Percentiles rank a stretch among this genome's conserved stretches.
phyloP scores from a whole-genome alignment of 2,113 vertebrate species.

The Bagarius yarrelli region DNA sequence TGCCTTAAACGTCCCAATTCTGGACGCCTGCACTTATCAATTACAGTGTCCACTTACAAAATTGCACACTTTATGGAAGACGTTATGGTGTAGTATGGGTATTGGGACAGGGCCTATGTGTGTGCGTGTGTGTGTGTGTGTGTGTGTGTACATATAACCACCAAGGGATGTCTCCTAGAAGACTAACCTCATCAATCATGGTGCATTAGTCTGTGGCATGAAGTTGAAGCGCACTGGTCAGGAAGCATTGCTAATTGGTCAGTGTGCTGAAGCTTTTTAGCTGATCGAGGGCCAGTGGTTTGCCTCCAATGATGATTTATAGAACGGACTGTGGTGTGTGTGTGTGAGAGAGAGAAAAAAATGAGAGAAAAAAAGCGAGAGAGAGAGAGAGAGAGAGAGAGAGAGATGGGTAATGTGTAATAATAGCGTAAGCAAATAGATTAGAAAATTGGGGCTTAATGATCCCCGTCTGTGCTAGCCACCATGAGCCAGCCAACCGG shows the following conservation, averaged over 20 bases:
- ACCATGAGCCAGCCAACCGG: conserved; percentile 37
- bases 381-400: neutral
- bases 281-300: conserved; percentile 36
- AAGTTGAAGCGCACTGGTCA: conserved; percentile 39
- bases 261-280: conserved; percentile 31
- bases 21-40: no score
- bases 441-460: conserved; percentile 53
- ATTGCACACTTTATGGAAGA: no score
- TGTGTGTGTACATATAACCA: neutral
- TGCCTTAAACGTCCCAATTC: no score
- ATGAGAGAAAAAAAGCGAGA: neutral
- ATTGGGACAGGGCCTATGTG: no score
- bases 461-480: conserved; percentile 47
- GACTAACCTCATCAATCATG: conserved; percentile 45
- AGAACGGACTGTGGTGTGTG: conserved; percentile 21
- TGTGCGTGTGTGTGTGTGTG: conserved; percentile 5
- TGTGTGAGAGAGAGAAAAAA: neutral
- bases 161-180: conserved; percentile 25
- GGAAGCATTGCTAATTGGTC: conserved; percentile 50
- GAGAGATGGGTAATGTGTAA: conserved; percentile 34
- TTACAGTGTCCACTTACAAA: no score
- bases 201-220: conserved; percentile 37
- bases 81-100: no score
- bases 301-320: conserved; percentile 42
- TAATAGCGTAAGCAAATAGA: conserved; percentile 49